Percentiles rank a stretch among this genome's conserved stretches.
Evolutionary conservation across 1,140 invertebrate species (phyloP).

Genomic region (Himalopsyche phryganea): DNA sequence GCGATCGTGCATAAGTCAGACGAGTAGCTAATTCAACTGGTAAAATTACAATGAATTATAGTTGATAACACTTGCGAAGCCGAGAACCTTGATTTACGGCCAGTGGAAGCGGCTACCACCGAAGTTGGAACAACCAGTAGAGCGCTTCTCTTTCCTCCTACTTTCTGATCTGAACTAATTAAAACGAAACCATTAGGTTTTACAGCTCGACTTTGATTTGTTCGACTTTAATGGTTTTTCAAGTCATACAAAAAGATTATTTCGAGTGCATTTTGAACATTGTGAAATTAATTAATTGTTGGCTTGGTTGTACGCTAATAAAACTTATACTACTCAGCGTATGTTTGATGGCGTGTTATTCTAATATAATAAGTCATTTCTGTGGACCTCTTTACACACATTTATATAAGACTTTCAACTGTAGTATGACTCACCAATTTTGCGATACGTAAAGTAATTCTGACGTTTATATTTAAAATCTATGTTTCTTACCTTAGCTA

Average conservation of each 20-base stretch:
- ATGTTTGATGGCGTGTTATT: too few relatives aligned
- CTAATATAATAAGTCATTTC: too few relatives aligned
- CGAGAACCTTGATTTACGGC: constrained; percentile 18
- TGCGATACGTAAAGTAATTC: too few relatives aligned
- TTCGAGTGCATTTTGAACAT: constrained; percentile 17
- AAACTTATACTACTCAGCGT: too few relatives aligned
- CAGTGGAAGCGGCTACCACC: constrained; percentile 2
- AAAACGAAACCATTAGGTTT: constrained; percentile 20
- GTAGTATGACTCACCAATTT: too few relatives aligned
- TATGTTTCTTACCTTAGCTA: too few relatives aligned
- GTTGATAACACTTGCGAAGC: constrained; percentile 28
- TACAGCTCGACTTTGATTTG: constrained; percentile 24
- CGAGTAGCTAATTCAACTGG: constrained; percentile 27
- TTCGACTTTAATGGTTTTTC: constrained; percentile 27
- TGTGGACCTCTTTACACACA: too few relatives aligned
- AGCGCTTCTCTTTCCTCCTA: background rate
- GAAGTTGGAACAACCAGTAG: background rate
- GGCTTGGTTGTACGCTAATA: too few relatives aligned
- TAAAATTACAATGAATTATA: constrained; percentile 30
- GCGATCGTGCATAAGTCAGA: constrained; percentile 10
- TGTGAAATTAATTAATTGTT: too few relatives aligned
- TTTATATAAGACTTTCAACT: too few relatives aligned
- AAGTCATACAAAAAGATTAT: constrained; percentile 18
- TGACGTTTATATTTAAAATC: too few relatives aligned
- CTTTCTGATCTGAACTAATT: background rate